These are phyloP conservation scores for Yponomeuta malinellus DNA, from an alignment of 2,888 invertebrate genomes.

Conservation along the genomic window DNA sequence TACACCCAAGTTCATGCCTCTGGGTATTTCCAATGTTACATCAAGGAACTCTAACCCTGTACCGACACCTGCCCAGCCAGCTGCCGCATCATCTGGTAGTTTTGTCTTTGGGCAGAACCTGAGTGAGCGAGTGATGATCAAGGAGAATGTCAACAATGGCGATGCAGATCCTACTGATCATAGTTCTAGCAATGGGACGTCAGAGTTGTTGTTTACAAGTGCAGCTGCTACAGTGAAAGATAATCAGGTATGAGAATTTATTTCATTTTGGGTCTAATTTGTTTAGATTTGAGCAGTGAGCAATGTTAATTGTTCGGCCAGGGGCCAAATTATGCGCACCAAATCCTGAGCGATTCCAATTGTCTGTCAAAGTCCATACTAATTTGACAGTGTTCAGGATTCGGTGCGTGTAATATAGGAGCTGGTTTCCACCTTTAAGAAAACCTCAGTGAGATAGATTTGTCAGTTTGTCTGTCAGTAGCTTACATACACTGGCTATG, in stretches of 20 bases:
- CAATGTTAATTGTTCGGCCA: no score
- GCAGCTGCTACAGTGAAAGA: constrained; percentile 78
- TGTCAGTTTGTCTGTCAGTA: no score
- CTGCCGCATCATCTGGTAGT: constrained; percentile 71
- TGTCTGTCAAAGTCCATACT: no score
- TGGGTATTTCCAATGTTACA: constrained; percentile 51
- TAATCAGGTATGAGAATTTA: constrained; percentile 39
- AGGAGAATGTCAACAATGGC: constrained; percentile 73
- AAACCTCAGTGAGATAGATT: no score
- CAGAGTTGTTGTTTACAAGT: constrained; percentile 84
- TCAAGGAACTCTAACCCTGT: constrained; percentile 65
- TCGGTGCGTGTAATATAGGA: no score
- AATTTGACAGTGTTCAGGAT: no score
- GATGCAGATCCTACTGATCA: constrained; percentile 48
- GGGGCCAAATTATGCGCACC: no score
- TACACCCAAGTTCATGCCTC: constrained; percentile 66
- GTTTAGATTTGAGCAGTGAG: not conserved
- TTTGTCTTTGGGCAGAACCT: constrained; percentile 96
- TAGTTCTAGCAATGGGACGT: constrained; percentile 74
- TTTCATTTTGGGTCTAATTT: not conserved
- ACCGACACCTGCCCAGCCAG: constrained; percentile 55
- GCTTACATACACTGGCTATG: no score
- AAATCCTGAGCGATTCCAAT: no score
- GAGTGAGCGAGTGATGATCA: constrained; percentile 86
- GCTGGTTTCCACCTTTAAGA: no score